phyloP scores from a whole-genome alignment of 2,797 vertebrate genomes.

The Kryptolebias ocellatus region DNA sequence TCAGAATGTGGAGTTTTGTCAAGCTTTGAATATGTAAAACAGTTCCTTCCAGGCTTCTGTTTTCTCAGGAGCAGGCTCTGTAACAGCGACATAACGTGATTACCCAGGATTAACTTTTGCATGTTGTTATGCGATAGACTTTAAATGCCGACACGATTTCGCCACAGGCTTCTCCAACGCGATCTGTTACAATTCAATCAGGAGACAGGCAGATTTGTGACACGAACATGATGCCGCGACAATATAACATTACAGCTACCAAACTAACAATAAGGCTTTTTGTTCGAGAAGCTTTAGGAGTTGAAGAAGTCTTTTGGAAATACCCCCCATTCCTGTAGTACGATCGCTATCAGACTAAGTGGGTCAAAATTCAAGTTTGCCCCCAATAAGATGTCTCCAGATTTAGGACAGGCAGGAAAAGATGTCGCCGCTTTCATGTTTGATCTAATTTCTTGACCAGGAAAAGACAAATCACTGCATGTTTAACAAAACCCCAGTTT shows the following conservation, averaged over 20 bases:
- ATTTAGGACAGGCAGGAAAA: constrained; percentile 35
- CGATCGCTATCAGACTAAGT: constrained; percentile 48
- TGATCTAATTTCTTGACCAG: constrained; percentile 30
- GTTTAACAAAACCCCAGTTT: not conserved
- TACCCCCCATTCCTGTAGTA: constrained; percentile 19
- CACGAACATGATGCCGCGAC: constrained; percentile 13
- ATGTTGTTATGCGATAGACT: constrained; percentile 56
- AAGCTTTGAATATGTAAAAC: constrained; percentile 70
- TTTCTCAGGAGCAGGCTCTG: constrained; percentile 54
- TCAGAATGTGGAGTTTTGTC: constrained; percentile 60
- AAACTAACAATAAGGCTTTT: constrained; percentile 11
- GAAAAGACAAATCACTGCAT: constrained; percentile 11
- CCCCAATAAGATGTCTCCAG: constrained; percentile 39
- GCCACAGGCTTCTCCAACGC: constrained; percentile 42
- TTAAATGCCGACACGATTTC: constrained; percentile 45
- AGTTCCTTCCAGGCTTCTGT: constrained; percentile 59
- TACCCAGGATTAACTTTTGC: constrained; percentile 65
- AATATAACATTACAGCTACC: not conserved
- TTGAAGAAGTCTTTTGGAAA: constrained; percentile 1
- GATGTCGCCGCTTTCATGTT: constrained; percentile 19
- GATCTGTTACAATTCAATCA: constrained; percentile 28
- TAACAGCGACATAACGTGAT: constrained; percentile 71
- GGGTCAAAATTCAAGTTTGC: constrained; percentile 45
- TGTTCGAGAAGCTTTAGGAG: not conserved
- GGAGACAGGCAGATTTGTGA: constrained; percentile 20